Evolutionary conservation across 2,888 invertebrate species (phyloP).

Genomic region (Globia sparganii): DNA sequence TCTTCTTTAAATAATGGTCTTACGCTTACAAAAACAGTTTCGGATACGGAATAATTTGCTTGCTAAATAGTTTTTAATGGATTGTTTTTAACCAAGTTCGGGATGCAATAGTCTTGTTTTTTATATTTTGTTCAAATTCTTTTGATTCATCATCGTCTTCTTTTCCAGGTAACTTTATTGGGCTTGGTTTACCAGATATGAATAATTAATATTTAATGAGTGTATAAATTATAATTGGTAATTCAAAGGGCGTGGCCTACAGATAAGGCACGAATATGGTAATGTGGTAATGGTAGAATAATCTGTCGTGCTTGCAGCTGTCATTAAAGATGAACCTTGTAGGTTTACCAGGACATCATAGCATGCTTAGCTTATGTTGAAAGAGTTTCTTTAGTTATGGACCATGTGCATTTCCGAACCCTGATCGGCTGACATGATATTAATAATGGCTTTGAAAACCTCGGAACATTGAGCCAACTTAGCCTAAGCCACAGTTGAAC

Average conservation of each 20-base stretch:
- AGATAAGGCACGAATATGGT: constrained; percentile 38
- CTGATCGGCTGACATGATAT: neutral
- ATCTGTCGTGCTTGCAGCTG: constrained; percentile 34
- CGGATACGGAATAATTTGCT: constrained; percentile 56
- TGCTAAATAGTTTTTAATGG: constrained; percentile 50
- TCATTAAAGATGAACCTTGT: constrained; percentile 21
- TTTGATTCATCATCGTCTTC: neutral
- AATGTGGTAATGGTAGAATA: constrained; percentile 19
- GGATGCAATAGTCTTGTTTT: neutral
- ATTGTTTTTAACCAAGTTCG: constrained; percentile 29
- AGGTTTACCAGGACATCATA: neutral
- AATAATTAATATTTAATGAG: constrained; percentile 22
- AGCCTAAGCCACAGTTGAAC: neutral
- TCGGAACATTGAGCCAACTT: neutral
- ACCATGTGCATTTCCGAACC: neutral
- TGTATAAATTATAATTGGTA: constrained; percentile 23
- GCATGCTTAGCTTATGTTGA: neutral
- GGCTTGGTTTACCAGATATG: neutral
- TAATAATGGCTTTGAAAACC: too few relatives aligned
- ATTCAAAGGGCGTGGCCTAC: constrained; percentile 11
- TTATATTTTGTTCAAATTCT: neutral
- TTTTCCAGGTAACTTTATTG: neutral
- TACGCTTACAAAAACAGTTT: constrained; percentile 51
- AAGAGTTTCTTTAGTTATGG: neutral
- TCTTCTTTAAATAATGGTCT: constrained; percentile 62